Evolutionary conservation across 2,797 vertebrate genomes (phyloP).

Genomic region (Poecilia wingei): DNA sequence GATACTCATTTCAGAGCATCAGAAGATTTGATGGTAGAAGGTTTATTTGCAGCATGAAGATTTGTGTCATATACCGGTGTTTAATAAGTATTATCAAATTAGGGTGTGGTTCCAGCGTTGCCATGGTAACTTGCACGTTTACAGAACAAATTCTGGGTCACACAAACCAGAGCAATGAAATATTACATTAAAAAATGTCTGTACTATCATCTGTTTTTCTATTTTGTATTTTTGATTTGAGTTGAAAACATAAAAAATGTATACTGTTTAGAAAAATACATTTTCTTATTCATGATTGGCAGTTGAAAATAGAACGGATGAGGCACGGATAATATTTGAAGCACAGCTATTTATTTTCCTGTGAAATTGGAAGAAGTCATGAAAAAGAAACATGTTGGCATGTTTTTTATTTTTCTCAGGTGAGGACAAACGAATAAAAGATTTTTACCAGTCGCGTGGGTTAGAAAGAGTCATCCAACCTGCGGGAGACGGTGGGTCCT

Average conservation of each 20-base stretch:
- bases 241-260: too few species aligned
- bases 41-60: neutral
- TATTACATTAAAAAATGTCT: neutral
- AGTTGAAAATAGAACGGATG: neutral
- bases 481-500: slow-evolving; percentile 83
- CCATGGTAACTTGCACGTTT: neutral
- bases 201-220: too few species aligned
- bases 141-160: neutral
- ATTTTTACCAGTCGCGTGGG: slow-evolving; percentile 96
- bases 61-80: neutral
- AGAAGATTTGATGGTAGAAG: too few species aligned
- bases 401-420: slow-evolving; percentile 71
- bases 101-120: neutral
- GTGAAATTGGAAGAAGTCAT: neutral
- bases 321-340: neutral
- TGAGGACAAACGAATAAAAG: slow-evolving; percentile 95
- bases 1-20: too few species aligned
- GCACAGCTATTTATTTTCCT: neutral
- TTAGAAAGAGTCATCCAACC: slow-evolving; percentile 93
- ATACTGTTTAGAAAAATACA: too few species aligned
- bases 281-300: too few species aligned
- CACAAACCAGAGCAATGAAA: neutral
- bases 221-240: too few species aligned
- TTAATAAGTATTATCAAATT: neutral
- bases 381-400: neutral